A percentile compares a stretch with the other conserved stretches of the same genome.
phyloP scores from a whole-genome alignment of 2,113 vertebrate genomes.

The Larimichthys crocea region DNA sequence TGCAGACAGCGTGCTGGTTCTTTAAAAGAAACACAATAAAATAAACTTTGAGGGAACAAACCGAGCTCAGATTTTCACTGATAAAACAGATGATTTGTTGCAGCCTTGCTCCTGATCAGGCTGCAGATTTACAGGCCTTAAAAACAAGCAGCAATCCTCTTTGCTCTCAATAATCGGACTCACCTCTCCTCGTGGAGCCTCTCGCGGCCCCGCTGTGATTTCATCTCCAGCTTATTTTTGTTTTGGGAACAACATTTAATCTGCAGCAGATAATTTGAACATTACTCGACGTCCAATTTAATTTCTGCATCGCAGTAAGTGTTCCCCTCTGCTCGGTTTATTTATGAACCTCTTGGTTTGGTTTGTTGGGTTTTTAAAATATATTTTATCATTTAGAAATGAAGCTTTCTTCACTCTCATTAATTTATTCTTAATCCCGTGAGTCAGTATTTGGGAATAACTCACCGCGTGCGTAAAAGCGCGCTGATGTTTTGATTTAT shows the following conservation, averaged over 20 bases:
- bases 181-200: not conserved
- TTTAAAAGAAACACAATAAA: not conserved
- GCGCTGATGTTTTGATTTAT: not conserved
- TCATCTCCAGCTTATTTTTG: not conserved
- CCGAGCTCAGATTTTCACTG: no score
- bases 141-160: not conserved
- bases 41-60: not conserved
- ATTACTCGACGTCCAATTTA: slow-evolving; percentile 29
- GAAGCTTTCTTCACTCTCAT: not conserved
- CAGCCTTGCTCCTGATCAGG: no score
- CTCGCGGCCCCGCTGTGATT: not conserved
- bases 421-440: not conserved
- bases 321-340: not conserved
- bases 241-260: slow-evolving; percentile 33
- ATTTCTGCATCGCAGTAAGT: slow-evolving; percentile 32
- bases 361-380: no score
- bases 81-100: not conserved
- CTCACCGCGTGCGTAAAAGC: not conserved
- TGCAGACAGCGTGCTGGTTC: not conserved
- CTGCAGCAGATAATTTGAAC: not conserved
- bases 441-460: not conserved
- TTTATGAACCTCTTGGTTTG: not conserved
- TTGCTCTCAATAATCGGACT: not conserved
- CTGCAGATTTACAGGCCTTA: no score
- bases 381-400: no score